Conservation (phyloP, 2,113 vertebrate species). For the Dasyprocta punctata region DNA sequence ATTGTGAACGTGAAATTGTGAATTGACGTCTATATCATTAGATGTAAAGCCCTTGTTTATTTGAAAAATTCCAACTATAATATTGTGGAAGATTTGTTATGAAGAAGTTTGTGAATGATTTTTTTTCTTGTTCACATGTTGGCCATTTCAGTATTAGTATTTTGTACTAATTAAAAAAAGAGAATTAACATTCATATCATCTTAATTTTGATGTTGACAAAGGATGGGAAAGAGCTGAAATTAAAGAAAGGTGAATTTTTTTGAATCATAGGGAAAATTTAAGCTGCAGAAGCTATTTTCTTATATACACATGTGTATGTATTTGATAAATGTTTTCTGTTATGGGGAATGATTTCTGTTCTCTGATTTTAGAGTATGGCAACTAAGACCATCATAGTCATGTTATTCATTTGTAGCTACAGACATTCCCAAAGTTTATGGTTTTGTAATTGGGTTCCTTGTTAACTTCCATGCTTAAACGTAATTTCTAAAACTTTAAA, state of each 20-base stretch:
- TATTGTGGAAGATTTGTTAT: neutral
- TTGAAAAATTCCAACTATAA: conserved; percentile 17
- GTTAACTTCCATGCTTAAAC: neutral
- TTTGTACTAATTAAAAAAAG: neutral
- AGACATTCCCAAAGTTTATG: neutral
- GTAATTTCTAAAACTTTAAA: conserved; percentile 20
- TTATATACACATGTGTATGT: no score
- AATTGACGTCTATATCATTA: neutral
- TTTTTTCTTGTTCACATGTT: conserved; percentile 3
- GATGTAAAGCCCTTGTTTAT: conserved; percentile 32
- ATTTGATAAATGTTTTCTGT: no score
- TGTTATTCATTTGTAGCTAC: neutral
- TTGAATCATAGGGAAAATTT: neutral
- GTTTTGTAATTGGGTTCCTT: neutral
- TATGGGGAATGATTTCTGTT: neutral
- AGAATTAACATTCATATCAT: neutral
- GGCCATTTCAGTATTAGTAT: neutral
- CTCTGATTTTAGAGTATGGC: neutral
- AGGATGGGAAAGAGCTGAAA: conserved; percentile 16
- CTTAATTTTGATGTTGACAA: conserved; percentile 16
- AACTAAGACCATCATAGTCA: neutral
- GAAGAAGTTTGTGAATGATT: conserved; percentile 15
- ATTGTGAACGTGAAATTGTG: conserved; percentile 18
- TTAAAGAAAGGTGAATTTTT: conserved; percentile 15
- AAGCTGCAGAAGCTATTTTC: conserved; percentile 12